Conservation (phyloP, 2,797 vertebrate genomes). For the Oryzias sinensis region DNA sequence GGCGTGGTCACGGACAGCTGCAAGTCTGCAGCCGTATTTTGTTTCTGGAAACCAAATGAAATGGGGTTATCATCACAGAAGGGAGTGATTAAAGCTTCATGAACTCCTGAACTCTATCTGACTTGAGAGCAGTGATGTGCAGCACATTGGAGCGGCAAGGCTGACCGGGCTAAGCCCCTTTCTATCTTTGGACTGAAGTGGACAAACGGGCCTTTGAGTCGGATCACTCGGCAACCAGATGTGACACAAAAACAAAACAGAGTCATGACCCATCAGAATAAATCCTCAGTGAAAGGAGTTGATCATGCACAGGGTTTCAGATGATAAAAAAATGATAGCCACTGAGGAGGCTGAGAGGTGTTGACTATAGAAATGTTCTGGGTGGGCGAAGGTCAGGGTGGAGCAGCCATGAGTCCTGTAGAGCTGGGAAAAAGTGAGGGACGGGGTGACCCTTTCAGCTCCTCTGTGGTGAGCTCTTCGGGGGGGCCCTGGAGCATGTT, state of each 20-base stretch:
- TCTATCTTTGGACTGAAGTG: slow-evolving; percentile 2
- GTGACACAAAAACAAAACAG: slow-evolving; percentile 24
- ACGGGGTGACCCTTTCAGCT: slow-evolving; percentile 63
- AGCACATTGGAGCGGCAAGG: slow-evolving; percentile 15
- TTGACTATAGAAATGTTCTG: slow-evolving; percentile 53
- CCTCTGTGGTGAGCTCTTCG: slow-evolving; percentile 45
- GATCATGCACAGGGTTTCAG: slow-evolving; percentile 6
- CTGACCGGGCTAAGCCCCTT: slow-evolving; percentile 15
- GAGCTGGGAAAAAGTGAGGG: slow-evolving; percentile 45
- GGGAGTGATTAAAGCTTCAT: slow-evolving; percentile 73
- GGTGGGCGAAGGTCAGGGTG: slow-evolving; percentile 45
- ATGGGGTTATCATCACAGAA: too few species aligned
- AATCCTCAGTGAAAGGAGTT: slow-evolving; percentile 22
- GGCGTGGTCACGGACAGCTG: too few species aligned
- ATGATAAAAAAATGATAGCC: slow-evolving; percentile 48
- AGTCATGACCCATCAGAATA: slow-evolving; percentile 8
- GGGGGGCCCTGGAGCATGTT: slow-evolving; percentile 65
- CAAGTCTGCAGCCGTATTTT: too few species aligned
- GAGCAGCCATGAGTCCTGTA: slow-evolving; percentile 23
- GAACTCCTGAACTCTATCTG: slow-evolving; percentile 74
- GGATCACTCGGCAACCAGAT: slow-evolving; percentile 35
- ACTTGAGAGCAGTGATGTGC: slow-evolving; percentile 49
- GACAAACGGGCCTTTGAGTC: slow-evolving; percentile 11
- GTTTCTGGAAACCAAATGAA: too few species aligned
- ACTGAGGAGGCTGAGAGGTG: slow-evolving; percentile 48